Evolutionary conservation across 1,140 invertebrate genomes (phyloP), one percentile per base, ranked within the genome.

Genomic region (Platyura marginata): DNA sequence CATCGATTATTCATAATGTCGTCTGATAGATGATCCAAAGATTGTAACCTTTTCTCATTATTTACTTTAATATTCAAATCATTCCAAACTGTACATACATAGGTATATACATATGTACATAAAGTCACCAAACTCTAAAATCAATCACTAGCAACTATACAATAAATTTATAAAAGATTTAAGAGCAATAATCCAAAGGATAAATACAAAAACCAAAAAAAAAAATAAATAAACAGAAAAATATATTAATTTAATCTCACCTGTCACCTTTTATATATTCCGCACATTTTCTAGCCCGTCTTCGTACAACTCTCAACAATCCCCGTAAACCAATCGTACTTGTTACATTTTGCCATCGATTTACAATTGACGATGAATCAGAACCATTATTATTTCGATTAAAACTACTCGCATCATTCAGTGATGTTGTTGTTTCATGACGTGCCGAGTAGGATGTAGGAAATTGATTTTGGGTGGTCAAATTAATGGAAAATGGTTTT

Each of bases 391-490:
- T 6, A 29, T 29, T n/a, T n/a, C n/a, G n/a, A n/a, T n/a, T n/a
- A n/a, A n/a, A n/a, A n/a, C n/a, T n/a, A n/a, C n/a, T n/a, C n/a
- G n/a, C n/a, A 13, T 29, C 25, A 6, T 6, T 6, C 25, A 29
- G 25, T 29, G 25, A 29, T 8, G 25, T 29, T 29, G 25, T 29
- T 29, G 6, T 6, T 8, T 8, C 25, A 8, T 6, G 13, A 13
- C 25, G 25, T 8, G 6, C 25, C 13, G 25, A 8, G 25, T 6
- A 29, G 13, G 25, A 29, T 8, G 25, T 29, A 13, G 25, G 25
- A 29, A 40, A 40, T n/a, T 22, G 38, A 40, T 40, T 40, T 40
- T 21, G 38, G 9, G 21, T 40, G 10, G 38, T 40, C 23, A 40
- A 40, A 23, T 40, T 40, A 13, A 22, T 40, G 2, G 10, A 10